Evolutionary conservation across 2,797 vertebrate genomes (phyloP).

Genomic region (Rhyacichthys aspro): DNA sequence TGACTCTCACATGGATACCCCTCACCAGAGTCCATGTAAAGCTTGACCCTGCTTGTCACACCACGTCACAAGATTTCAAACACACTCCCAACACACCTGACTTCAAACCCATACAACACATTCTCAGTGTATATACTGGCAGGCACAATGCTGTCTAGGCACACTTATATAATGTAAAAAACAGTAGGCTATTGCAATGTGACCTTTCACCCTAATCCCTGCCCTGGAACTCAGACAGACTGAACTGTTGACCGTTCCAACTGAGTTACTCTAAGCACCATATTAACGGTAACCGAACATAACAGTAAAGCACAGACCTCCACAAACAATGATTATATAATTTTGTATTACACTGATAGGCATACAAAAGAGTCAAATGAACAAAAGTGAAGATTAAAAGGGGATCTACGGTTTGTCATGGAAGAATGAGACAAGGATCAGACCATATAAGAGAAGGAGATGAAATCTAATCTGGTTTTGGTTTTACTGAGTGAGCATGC

Average conservation of each 20-base stretch:
- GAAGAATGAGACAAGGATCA: conserved; percentile 9
- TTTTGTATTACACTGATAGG: conserved; percentile 5
- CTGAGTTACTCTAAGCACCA: conserved; percentile 6
- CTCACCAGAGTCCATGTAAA: conserved; percentile 3
- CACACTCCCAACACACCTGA: background rate
- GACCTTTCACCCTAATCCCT: conserved; percentile 52
- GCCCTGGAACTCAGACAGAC: conserved; percentile 24
- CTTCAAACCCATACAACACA: background rate
- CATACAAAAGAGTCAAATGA: background rate
- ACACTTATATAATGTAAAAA: conserved; percentile 28
- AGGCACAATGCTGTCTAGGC: conserved; percentile 82
- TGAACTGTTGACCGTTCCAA: conserved; percentile 43
- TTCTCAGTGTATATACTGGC: conserved; percentile 33
- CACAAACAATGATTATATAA: conserved; percentile 5
- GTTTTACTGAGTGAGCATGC: conserved; percentile 39
- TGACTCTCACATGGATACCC: conserved; percentile 13
- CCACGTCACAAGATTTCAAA: conserved; percentile 5
- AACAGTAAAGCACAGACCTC: background rate
- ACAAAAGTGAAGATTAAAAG: background rate
- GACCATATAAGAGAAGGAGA: conserved; percentile 8
- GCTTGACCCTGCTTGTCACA: background rate
- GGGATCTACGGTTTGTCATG: background rate
- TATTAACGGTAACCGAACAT: background rate
- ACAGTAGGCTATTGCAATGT: conserved; percentile 25
- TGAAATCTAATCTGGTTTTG: conserved; percentile 47